Evolutionary conservation across 2,888 invertebrate species (phyloP).

Genomic region (Cheilosia urbana): DNA sequence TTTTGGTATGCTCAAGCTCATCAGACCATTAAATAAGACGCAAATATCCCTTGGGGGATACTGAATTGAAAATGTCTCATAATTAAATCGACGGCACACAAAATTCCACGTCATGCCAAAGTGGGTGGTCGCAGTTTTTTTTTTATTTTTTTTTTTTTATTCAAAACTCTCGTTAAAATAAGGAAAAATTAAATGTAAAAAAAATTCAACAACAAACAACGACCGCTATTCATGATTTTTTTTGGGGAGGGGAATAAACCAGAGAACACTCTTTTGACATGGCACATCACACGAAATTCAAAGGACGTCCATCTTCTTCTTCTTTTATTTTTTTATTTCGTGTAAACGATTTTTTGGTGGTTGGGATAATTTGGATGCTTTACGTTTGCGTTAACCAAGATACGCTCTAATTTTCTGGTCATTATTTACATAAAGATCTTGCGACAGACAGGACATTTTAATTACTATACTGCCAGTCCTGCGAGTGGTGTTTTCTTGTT

Average conservation of each 20-base stretch:
- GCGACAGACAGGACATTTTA: slow-evolving; percentile 40
- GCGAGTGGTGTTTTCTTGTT: neutral
- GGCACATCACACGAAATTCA: slow-evolving; percentile 48
- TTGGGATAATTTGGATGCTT: slow-evolving; percentile 34
- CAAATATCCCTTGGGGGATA: slow-evolving; percentile 52
- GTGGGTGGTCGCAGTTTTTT: slow-evolving; percentile 9
- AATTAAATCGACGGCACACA: slow-evolving; percentile 64
- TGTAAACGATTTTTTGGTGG: slow-evolving; percentile 27
- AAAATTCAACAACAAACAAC: slow-evolving; percentile 4
- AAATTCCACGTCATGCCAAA: slow-evolving; percentile 26
- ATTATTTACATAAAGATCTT: slow-evolving; percentile 35
- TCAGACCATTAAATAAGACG: slow-evolving; percentile 71
- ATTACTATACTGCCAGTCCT: slow-evolving; percentile 19
- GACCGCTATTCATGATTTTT: neutral
- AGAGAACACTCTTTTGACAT: slow-evolving; percentile 25
- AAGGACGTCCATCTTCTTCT: slow-evolving; percentile 15
- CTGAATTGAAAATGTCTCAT: slow-evolving; percentile 60
- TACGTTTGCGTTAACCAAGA: slow-evolving; percentile 9
- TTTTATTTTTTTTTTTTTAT: slow-evolving; percentile 19
- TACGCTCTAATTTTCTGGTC: slow-evolving; percentile 38
- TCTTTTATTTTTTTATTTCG: neutral
- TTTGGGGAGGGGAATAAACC: neutral
- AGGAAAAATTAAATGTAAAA: slow-evolving; percentile 8
- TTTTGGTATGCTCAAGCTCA: slow-evolving; percentile 28
- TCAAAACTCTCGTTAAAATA: slow-evolving; percentile 28